phyloP scores from a whole-genome alignment of 2,888 invertebrate species.

The Actias luna region DNA sequence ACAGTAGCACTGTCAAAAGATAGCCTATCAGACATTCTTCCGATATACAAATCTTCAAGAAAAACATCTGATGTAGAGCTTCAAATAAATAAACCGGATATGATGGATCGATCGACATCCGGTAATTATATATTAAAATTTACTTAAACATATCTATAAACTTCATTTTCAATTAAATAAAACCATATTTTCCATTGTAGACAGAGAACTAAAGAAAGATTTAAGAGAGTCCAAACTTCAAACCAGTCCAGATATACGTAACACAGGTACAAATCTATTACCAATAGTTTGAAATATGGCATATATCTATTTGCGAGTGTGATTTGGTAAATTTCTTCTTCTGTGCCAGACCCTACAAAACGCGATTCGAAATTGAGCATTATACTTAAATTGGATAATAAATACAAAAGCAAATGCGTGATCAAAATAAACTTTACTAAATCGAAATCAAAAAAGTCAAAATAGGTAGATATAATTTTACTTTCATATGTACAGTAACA shows the following conservation, averaged over 20 bases:
- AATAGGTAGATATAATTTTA: constrained; percentile 35
- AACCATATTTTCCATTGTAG: constrained; percentile 38
- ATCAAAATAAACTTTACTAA: constrained; percentile 53
- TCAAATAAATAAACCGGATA: constrained; percentile 20
- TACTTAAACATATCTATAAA: not conserved
- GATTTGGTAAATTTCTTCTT: constrained; percentile 12
- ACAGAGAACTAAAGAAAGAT: constrained; percentile 37
- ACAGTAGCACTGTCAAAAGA: constrained; percentile 30
- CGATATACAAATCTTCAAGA: constrained; percentile 23
- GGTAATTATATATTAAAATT: constrained; percentile 34
- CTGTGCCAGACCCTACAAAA: constrained; percentile 32
- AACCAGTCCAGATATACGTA: constrained; percentile 40
- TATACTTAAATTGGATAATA: constrained; percentile 54
- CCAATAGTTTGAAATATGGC: constrained; percentile 2
- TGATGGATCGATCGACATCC: constrained; percentile 44
- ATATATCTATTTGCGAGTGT: not conserved
- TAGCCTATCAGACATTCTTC: constrained; percentile 37
- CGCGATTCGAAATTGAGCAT: constrained; percentile 55
- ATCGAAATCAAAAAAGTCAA: constrained; percentile 41
- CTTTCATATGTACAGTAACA: not conserved
- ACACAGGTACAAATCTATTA: constrained; percentile 44
- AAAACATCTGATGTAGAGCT: not conserved
- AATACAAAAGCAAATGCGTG: constrained; percentile 47
- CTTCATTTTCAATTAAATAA: not conserved
- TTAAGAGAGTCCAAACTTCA: constrained; percentile 47